phyloP scores from a whole-genome alignment of 2,888 invertebrate species.

The Synanthedon myopaeformis region DNA sequence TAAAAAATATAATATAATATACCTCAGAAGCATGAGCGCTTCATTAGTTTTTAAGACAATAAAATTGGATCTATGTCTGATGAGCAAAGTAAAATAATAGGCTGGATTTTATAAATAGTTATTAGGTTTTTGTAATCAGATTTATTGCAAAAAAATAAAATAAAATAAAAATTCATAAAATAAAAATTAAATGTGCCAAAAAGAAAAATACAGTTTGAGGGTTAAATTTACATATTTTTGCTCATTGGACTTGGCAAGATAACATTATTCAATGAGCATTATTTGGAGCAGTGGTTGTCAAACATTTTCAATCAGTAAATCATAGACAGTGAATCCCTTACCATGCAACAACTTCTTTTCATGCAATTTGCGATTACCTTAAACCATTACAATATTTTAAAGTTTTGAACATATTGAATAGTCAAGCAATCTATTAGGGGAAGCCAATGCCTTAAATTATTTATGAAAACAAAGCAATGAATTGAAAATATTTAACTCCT shows the following conservation, averaged over 20 bases:
- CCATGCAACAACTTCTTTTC: too few relatives aligned
- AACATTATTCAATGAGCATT: slow-evolving; percentile 1
- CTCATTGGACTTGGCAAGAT: slow-evolving; percentile 17
- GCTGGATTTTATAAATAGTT: neutral
- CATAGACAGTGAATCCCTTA: slow-evolving; percentile 1
- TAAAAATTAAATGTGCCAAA: slow-evolving; percentile 52
- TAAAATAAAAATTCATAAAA: slow-evolving; percentile 15
- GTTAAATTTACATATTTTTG: slow-evolving; percentile 10
- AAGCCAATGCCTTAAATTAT: too few relatives aligned
- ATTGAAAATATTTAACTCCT: too few relatives aligned
- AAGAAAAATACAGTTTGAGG: slow-evolving; percentile 7
- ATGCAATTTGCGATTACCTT: too few relatives aligned
- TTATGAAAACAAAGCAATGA: too few relatives aligned
- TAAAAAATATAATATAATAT: slow-evolving; percentile 36
- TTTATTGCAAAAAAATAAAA: neutral
- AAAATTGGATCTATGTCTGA: slow-evolving; percentile 34
- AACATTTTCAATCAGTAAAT: too few relatives aligned
- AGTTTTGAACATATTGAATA: too few relatives aligned
- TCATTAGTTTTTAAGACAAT: slow-evolving; percentile 48
- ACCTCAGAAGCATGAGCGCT: slow-evolving; percentile 59
- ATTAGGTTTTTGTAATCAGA: neutral
- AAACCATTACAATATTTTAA: too few relatives aligned
- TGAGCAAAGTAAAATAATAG: slow-evolving; percentile 19
- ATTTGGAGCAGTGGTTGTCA: neutral
- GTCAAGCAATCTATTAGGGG: too few relatives aligned